Base-by-base conservation (phyloP, 2,113 vertebrate genomes). In the Marmota monax region DNA sequence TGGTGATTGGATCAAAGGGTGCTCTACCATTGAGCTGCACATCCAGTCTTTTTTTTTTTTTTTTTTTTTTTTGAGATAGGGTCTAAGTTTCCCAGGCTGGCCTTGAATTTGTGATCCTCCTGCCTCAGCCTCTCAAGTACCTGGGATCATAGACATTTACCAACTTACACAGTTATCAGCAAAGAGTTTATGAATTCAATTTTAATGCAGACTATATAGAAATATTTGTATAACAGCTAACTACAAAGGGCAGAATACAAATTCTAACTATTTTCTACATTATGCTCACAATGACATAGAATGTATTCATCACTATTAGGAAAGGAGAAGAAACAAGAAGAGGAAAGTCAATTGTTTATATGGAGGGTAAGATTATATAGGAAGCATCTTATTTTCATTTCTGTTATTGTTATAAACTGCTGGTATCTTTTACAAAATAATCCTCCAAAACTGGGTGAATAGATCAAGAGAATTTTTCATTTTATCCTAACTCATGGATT, bases 401-500 rank as follows among this genome's bases (percentile, higher is more conserved):
- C 45, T 70, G n/a, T 82, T 82, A 85, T 67, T 65, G 37, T 80
- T 88, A 94, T 88, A 90, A 69, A 92, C 73, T 93, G 3, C 67
- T 12, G 42, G 22, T 20, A 84, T 51, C 69, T 90, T 90, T 86
- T 48, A 48, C 42, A 85, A 96, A 94, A 92, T n/a, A 80, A 94
- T 37, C 25, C 39, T 97, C 74, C n/a, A 61, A 90, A 90, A 67
- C n/a, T 45, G 6, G 4, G 32, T 79, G 29, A 79, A 53, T 74
- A 65, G 77, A 77, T 61, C 25, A 89, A 16, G 34, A 69, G 23
- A 79, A 11, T 22, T 83, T 90, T 91, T 76, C 34, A 72, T 76
- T 85, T 93, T 80, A 76, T 80, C n/a, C 48, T 84, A 79, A 45
- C 72, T 92, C 39, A 76, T 20, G 45, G 56, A 77, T 69, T 86